A percentile compares a stretch with the other conserved stretches of the same genome.
Evolutionary conservation across 2,113 vertebrate genomes (phyloP).

Genomic region (Oxygymnocypris stewartii): DNA sequence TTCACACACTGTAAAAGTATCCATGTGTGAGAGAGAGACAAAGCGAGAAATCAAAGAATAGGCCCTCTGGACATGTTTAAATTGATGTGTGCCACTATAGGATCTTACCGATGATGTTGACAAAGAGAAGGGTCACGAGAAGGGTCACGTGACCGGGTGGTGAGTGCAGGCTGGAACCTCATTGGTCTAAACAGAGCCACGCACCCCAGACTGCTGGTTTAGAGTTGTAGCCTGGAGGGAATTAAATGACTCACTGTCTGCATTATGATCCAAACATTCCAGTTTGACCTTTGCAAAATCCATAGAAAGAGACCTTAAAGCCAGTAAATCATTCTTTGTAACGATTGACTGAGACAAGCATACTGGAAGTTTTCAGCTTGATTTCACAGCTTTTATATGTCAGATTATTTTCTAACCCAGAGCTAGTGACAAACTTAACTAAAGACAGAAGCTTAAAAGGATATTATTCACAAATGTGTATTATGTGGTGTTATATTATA

Average conservation of each 20-base stretch:
- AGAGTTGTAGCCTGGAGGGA: not conserved
- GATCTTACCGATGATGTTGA: not conserved
- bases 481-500: not conserved
- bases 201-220: slow-evolving; percentile 7
- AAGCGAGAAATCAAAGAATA: not conserved
- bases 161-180: not conserved
- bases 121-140: not conserved
- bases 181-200: slow-evolving; percentile 6
- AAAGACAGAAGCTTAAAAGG: not conserved
- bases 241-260: not conserved
- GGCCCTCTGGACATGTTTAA: not conserved
- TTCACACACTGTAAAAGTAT: not conserved
- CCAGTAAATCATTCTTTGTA: not conserved
- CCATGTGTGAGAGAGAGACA: not conserved
- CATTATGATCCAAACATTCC: slow-evolving; percentile 22
- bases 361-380: not conserved
- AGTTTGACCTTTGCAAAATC: not conserved
- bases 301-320: not conserved
- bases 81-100: not conserved
- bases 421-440: not conserved
- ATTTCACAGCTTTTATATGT: not conserved
- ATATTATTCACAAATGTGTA: not conserved
- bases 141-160: slow-evolving; percentile 1
- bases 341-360: not conserved
- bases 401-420: not conserved